phyloP scores from a whole-genome alignment of 2,888 invertebrate species.

The Lasiommata megera region DNA sequence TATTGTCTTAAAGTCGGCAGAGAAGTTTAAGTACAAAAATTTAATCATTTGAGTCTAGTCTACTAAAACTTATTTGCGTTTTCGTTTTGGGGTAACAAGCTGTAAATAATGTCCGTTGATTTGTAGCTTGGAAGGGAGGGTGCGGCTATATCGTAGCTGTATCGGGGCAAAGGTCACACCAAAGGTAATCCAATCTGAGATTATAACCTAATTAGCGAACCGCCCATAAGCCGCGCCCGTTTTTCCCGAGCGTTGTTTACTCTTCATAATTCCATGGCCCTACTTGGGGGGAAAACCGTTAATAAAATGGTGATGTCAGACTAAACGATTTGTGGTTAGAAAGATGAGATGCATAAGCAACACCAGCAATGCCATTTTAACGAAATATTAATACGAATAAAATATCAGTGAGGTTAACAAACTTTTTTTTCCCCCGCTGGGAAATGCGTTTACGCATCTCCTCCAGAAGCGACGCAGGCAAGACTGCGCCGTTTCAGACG shows the following conservation, averaged over 20 bases:
- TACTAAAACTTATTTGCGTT: too few relatives aligned
- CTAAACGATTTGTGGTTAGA: neutral
- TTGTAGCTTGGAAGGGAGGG: conserved; percentile 13
- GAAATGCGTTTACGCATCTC: too few relatives aligned
- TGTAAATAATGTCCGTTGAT: neutral
- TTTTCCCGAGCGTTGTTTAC: conserved; percentile 24
- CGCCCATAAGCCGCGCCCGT: conserved; percentile 31
- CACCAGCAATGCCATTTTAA: neutral
- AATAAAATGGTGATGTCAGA: neutral
- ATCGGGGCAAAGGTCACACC: conserved; percentile 34
- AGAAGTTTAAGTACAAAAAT: too few relatives aligned
- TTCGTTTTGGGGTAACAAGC: too few relatives aligned
- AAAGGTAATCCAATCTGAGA: conserved; percentile 35
- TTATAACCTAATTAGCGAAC: conserved; percentile 37
- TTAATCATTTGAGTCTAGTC: neutral
- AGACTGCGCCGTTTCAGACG: too few relatives aligned
- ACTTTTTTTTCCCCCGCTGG: too few relatives aligned
- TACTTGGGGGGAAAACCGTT: neutral
- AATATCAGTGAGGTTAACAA: too few relatives aligned
- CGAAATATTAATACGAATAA: neutral
- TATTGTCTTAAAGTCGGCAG: too few relatives aligned
- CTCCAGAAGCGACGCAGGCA: too few relatives aligned
- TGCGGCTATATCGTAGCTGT: conserved; percentile 27
- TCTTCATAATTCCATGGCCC: neutral
- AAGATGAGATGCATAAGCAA: neutral